Percentiles rank a stretch among this genome's conserved stretches.
Evolutionary conservation across 2,888 invertebrate species (phyloP).

Genomic region (Tridacna gigas): DNA sequence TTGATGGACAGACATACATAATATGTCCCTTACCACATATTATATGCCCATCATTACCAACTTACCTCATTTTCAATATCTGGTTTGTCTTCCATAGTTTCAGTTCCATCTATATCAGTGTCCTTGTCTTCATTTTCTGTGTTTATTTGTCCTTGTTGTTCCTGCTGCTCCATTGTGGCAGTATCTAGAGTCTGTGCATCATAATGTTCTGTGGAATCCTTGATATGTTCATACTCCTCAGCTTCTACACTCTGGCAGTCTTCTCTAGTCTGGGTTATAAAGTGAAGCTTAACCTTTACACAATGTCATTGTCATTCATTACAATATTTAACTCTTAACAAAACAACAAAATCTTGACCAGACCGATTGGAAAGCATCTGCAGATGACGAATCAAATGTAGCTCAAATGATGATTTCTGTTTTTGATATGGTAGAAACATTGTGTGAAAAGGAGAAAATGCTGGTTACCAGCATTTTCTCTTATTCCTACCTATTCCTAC

Average conservation of each 20-base stretch:
- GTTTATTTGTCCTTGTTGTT: conserved; percentile 88
- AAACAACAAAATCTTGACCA: no score
- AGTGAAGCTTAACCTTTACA: no score
- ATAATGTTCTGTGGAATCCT: conserved; percentile 89
- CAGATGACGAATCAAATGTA: no score
- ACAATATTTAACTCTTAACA: no score
- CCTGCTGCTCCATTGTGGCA: conserved; percentile 90
- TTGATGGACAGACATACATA: no score
- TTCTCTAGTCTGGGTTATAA: no score
- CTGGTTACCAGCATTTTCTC: not conserved
- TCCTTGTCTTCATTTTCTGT: conserved; percentile 88
- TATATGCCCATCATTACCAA: not conserved
- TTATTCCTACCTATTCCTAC: not conserved
- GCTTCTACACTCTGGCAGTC: not conserved
- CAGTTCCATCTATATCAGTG: conserved; percentile 87
- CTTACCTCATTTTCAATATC: not conserved
- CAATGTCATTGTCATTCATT: not conserved
- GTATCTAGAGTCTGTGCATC: conserved; percentile 89
- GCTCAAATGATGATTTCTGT: no score
- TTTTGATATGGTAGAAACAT: no score
- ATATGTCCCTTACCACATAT: no score
- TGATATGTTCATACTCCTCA: conserved; percentile 92
- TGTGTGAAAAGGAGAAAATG: not conserved
- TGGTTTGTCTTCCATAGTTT: conserved; percentile 80
- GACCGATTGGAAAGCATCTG: no score